Base-by-base conservation (phyloP, 1,140 invertebrate species). In the Lordiphosa stackelbergi region DNA sequence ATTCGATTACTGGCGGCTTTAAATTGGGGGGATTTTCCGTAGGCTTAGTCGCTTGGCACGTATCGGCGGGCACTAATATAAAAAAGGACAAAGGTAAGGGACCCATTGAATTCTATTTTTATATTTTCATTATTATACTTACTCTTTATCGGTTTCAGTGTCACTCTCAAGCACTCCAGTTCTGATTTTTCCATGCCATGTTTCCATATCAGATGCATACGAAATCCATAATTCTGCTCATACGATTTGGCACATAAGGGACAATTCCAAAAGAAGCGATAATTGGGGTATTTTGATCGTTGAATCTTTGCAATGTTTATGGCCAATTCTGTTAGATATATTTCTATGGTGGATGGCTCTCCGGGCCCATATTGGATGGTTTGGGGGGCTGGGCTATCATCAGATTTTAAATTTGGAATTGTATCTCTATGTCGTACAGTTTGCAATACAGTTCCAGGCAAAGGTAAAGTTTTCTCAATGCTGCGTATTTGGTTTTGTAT, bases 401-500 rank as follows among this genome's bases (percentile, higher is more conserved):
- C 22, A 24, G 22, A 6, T 5, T 6, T 7, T 54, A 2, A 5
- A 0, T 31, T 13, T 53, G 12, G 3, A 2, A 8, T 43, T 5
- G 22, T 6, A 5, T 6, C 4, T 6, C 22, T 24, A 24, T 24
- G 22, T 24, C 5, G 59, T 22, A 52, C 9, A n/a, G 34, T 31
- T 43, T 79, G 75, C 12, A 83, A 22, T n/a, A 83, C 77, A 11
- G 54, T 63, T 41, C 77, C 77, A 4, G 77, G 77, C 11, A 81
- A 4, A 3, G 77, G 72, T 13, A 69, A 48, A 3, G 69, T 60
- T 37, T 78, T 64, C n/a, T 84, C 78, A 11, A 84, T 78, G 7
- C 42, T 63, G 2, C 62, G 63, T 45, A 85, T 85, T 74, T 85
- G 52, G 38, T 69, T 66, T 36, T 85, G 73, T 24, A 85, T 47